Base-by-base conservation (phyloP, 2,113 vertebrate genomes). In the Calcarius ornatus region DNA sequence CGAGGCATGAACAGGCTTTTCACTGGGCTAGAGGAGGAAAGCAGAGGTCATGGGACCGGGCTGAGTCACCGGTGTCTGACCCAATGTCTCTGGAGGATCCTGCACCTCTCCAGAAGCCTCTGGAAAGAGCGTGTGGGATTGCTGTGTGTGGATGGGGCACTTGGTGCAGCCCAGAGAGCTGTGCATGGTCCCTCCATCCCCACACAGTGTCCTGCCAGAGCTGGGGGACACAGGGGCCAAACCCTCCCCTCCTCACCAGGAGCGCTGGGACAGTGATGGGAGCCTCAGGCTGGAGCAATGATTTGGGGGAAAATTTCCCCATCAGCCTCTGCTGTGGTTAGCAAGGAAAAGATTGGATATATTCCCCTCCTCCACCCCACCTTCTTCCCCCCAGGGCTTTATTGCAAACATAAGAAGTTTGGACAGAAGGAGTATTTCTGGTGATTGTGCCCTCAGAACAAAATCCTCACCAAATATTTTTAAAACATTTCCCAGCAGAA, bases 61-160 rank as follows among this genome's bases (percentile, higher is more conserved):
- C 61, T 97, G 97, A 97, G 92, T 97, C 96, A 97, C 85, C 79
- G 14, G 24, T 15, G 1, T 37, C 84, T 92, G 85, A 89, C 24
- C 59, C 0, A 5, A 6, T 0, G 1, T 0, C 1, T 12, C 73
- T 6, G 7, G 77, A 87, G 60, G 24, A 64, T 48, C 38, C 88
- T n/a, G 61, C 47, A 42, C 23, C 51, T 66, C 76, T 84, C 75
- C 78, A 82, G 89, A 96, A 95, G 59, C 20, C 51, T 95, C 95
- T 87, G 77, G 92, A 94, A 92, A 71, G 65, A 61, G 31, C 0
- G 0, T 8, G 40, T 12, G 61, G 9, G 42, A 63, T 31, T 1
- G 0, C n/a, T 15, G 37, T 0, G 5, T 8, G 40, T 7, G 42
- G 11, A 28, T 6, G 2, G 3, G 30, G 40, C 40, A 64, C 21